Base-by-base conservation (phyloP, 2,113 vertebrate genomes). In the Arvicanthis niloticus region DNA sequence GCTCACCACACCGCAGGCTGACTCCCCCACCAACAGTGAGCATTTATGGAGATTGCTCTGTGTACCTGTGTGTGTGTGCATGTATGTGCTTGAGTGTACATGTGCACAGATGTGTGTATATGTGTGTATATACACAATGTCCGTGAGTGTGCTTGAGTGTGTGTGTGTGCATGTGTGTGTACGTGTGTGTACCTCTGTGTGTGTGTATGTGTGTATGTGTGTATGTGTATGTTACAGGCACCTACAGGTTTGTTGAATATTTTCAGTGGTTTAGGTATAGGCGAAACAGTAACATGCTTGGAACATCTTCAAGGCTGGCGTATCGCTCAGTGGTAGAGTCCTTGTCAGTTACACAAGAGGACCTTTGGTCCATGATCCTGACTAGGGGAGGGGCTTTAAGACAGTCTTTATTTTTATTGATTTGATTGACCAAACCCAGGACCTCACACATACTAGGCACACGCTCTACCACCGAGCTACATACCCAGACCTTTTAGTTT, bases 141-240 rank as follows among this genome's bases (percentile, higher is more conserved):
- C 26, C 12, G 21, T 62, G 60, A 62, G 22, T 62, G 60, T 62
- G 60, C 60, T 62, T 0, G 24, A 62, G 22, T 62, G 60, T 62
- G 22, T 62, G 60, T 62, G 1, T 60, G 58, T 73, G 13, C 24
- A 24, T 13, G 12, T 16, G 21, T 5, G 29, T 53, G 22, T 45
- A 4, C 0, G 12, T 26, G 22, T 68, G 31, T 68, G 67, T 2
- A 68, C 15, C 12, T 34, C 1, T 68, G 12, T 68, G 29, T 26
- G 24, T 12, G 3, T 65, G 24, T 26, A 24, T 51, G 40, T 42
- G 40, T 19, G 9, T 24, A 3, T 5, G 31, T 34, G 29, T 24
- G 7, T 15, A 24, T 62, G 6, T 16, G 16, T 17, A 0, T 6
- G 24, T 53, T 24, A 0, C 0, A 3, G 24, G 78, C 2, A 21